Conservation (phyloP, 2,888 invertebrate genomes). For the Cryptocephalus primarius region DNA sequence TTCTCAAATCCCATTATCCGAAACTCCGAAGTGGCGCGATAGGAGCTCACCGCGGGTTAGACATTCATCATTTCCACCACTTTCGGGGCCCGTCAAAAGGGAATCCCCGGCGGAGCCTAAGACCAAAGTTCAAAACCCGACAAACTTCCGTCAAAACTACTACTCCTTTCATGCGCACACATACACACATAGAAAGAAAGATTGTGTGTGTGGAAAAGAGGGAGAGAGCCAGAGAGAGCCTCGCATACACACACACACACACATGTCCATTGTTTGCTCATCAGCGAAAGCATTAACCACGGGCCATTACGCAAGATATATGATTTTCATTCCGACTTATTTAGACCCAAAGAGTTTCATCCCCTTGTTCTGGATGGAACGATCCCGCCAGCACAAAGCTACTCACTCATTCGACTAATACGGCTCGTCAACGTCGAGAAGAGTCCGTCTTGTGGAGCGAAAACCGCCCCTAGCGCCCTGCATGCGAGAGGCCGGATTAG, state of each 20-base stretch:
- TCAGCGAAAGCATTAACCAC: conserved; percentile 7
- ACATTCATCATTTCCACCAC: too few species aligned
- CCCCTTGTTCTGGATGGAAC: conserved; percentile 3
- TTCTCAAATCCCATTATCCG: too few species aligned
- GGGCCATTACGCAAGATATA: conserved; percentile 9
- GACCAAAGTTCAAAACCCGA: too few species aligned
- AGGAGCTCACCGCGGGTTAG: too few species aligned
- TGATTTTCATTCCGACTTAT: conserved; percentile 9
- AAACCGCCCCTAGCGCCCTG: too few species aligned
- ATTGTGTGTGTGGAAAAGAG: too few species aligned
- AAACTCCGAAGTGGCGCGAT: too few species aligned
- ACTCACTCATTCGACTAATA: conserved; percentile 4
- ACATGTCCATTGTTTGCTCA: conserved; percentile 6
- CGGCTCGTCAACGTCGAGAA: not conserved
- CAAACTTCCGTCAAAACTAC: too few species aligned
- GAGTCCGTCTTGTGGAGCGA: not conserved
- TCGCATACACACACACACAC: not conserved
- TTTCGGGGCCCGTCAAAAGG: too few species aligned
- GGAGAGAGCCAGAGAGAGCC: not conserved
- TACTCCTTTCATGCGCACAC: too few species aligned
- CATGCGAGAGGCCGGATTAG: not conserved
- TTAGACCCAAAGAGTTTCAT: conserved; percentile 3
- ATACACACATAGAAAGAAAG: too few species aligned
- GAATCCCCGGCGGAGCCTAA: too few species aligned
- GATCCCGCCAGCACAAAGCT: conserved; percentile 2